Conservation (phyloP, 92 coral and sea anemone species). For the Pocillopora grandis region DNA sequence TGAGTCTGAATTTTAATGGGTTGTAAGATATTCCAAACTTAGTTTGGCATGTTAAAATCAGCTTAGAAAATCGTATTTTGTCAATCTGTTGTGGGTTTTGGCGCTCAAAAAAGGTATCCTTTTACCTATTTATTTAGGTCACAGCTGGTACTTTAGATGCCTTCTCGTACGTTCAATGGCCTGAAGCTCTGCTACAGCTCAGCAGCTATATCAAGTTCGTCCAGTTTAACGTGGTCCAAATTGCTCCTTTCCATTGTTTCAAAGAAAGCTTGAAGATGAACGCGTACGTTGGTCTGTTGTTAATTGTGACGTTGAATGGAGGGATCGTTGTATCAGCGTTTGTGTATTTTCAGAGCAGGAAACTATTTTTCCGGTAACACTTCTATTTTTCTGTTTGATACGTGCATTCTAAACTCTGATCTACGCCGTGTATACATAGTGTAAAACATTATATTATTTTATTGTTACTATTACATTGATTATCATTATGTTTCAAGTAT, state of each 20-base stretch:
- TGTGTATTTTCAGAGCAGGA: constrained; percentile 50
- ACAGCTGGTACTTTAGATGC: constrained; percentile 80
- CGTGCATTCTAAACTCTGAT: background rate
- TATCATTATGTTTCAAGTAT: too few species aligned
- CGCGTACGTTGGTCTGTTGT: constrained; percentile 58
- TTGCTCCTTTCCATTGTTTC: constrained; percentile 79
- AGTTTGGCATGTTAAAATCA: too few species aligned
- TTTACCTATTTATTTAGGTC: constrained; percentile 45
- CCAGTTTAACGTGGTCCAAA: constrained; percentile 74
- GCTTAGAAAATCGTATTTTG: too few species aligned
- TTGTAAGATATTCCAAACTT: too few species aligned
- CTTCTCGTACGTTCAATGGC: constrained; percentile 79
- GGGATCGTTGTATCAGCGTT: constrained; percentile 47
- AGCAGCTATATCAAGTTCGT: constrained; percentile 67
- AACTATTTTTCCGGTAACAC: background rate
- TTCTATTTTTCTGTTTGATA: background rate
- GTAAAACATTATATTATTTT: background rate
- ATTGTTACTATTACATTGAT: too few species aligned
- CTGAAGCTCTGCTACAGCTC: constrained; percentile 67
- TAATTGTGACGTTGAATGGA: constrained; percentile 51
- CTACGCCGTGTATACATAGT: background rate
- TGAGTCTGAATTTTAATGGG: too few species aligned
- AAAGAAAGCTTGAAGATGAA: constrained; percentile 59
- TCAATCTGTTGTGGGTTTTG: constrained; percentile 18
- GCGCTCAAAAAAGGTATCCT: constrained; percentile 22